These are phyloP conservation scores for Tupiocoris notatus DNA, from an alignment of 2,888 invertebrate species.

Conservation along the genomic window DNA sequence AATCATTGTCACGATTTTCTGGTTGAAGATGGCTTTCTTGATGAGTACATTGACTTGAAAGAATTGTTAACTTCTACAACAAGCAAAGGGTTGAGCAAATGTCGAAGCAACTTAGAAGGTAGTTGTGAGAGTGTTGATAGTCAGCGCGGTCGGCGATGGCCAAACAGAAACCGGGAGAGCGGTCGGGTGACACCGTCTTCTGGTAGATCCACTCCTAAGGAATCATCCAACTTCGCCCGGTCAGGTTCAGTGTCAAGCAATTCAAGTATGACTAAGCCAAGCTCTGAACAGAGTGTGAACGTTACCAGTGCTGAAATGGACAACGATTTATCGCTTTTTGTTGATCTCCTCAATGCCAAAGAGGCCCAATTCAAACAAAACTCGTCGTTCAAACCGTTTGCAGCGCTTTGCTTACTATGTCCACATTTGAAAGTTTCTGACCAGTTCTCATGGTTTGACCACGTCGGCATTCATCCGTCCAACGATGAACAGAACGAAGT, in stretches of 20 bases:
- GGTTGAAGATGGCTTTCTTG: background rate
- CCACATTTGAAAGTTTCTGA: background rate
- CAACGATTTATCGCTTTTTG: background rate
- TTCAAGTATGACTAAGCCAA: background rate
- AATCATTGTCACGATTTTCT: background rate
- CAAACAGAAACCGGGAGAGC: no score
- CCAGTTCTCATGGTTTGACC: conserved; percentile 5
- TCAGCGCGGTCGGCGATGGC: background rate
- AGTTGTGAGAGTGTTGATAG: background rate
- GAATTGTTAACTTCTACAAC: background rate
- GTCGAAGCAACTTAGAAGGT: background rate
- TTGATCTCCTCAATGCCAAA: background rate
- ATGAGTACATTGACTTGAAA: background rate
- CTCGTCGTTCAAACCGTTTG: background rate
- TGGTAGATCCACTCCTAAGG: background rate
- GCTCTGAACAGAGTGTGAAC: background rate
- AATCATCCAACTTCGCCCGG: background rate
- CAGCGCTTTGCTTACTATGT: background rate
- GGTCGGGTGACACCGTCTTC: no score
- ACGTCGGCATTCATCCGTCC: background rate
- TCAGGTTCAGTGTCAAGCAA: background rate
- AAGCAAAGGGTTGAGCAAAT: background rate
- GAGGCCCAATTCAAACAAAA: background rate
- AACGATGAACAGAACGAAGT: background rate
- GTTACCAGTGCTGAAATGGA: background rate